Evolutionary conservation across 2,888 invertebrate genomes (phyloP), one percentile per base, ranked within the genome.

Genomic region (Drosophila tanythrix): DNA sequence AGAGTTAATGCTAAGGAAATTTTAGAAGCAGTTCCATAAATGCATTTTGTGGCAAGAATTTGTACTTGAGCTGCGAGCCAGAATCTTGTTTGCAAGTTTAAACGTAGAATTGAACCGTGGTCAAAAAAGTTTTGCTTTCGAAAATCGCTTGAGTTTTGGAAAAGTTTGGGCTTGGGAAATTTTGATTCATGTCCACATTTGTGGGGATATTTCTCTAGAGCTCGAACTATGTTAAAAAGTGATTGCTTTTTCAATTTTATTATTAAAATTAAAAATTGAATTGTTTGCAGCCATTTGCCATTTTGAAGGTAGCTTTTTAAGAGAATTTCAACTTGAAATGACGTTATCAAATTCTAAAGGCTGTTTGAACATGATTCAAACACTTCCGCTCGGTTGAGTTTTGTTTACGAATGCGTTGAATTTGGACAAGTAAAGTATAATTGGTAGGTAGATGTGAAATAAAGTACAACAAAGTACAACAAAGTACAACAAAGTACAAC

Each of bases 191-290:
- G n/a, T 8, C n/a, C n/a, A 3, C 0, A 1, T 38, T 10, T n/a
- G 10, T n/a, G 0, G 8, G 40, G 2, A 10, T n/a, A 10, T 40
- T n/a, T n/a, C n/a, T 8, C n/a, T n/a, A n/a, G n/a, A n/a, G n/a
- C n/a, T n/a, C n/a, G n/a, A n/a, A n/a, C n/a, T n/a, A 8, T n/a
- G 10, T n/a, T 4, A 0, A 10, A 40, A 40, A 4, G n/a, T 40
- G 1, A n/a, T 40, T 1, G n/a, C 0, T n/a, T 38, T n/a, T n/a
- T 8, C 3, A n/a, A 38, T 8, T 38, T 0, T 31, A 10, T 0
- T 27, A 27, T 27, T 5, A 27, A 7, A 29, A 10, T 31, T 10
- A 10, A 33, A 33, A 33, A 33, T 1, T 11, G 33, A 11, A 33
- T 3, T 1, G 11, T 33, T 33, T 1, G 33, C 33, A 33, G 11